Evolutionary conservation across 2,113 vertebrate genomes (phyloP), one percentile per base, ranked within the genome.

Genomic region (Pygathrix nemaeus): DNA sequence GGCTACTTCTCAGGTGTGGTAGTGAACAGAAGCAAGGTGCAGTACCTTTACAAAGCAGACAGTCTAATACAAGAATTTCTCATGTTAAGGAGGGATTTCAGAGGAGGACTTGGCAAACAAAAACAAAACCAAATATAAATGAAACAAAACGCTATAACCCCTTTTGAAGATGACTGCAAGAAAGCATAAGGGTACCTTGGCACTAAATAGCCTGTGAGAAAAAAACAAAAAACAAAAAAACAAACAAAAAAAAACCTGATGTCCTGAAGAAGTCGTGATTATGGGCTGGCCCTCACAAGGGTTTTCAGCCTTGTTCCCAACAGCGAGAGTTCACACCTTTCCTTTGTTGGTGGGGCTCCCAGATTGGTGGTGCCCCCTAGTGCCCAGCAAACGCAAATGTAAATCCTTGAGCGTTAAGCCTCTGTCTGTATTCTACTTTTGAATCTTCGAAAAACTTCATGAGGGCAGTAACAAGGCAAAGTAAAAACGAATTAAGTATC

Each of bases 401-500:
- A 82, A 95, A 81, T 75, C 45, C 9, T 78, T 4, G 4, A 85
- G 61, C 70, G 5, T 8, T 85, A 90, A 12, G 12, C 0, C 0
- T 87, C 30, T 14, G 18, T 35, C 25, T 45, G 3, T 27, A 13
- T 40, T n/a, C 17, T 21, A 64, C 10, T 2, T 94, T 73, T 55
- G 64, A 52, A 76, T n/a, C 27, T 43, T 86, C 11, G 70, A 96
- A 66, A n/a, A 55, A 88, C 38, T 93, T 96, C 11, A 91, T 4
- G 7, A 88, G 2, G 9, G 1, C 45, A 30, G 6, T 84, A 76
- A 80, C 7, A 84, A 73, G 9, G 27, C 3, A 72, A 81, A 76
- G 30, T 64, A 64, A 88, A 93, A 90, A 30, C 16, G 66, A 93
- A 64, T 3, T 40, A 90, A 20, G 2, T 25, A 73, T 11, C 18